These are phyloP conservation scores for Sialia sialis DNA, from an alignment of 2,113 vertebrate genomes.

Conservation along the genomic window DNA sequence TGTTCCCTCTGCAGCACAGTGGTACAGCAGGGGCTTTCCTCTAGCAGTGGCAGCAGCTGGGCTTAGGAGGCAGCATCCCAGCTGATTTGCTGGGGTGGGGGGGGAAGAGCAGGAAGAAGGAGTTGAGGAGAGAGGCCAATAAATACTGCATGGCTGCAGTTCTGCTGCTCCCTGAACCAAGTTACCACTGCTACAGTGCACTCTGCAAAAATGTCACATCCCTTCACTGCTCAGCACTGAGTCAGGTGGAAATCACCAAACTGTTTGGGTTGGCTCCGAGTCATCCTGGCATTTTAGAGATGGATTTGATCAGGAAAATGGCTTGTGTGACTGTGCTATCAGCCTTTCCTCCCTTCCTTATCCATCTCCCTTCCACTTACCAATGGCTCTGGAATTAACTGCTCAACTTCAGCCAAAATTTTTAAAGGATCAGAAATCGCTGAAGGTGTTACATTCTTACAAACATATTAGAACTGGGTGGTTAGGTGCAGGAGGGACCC, in stretches of 20 bases:
- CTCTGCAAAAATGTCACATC: background rate
- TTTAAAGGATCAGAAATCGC: background rate
- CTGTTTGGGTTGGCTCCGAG: background rate
- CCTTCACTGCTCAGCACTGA: background rate
- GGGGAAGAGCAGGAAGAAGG: background rate
- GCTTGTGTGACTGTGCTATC: background rate
- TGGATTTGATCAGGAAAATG: background rate
- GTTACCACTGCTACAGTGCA: background rate
- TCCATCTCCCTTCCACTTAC: background rate
- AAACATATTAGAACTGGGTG: accelerated
- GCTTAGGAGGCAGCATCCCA: background rate
- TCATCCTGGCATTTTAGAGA: accelerated
- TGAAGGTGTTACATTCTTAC: background rate
- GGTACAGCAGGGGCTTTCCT: background rate
- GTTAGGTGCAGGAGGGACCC: background rate
- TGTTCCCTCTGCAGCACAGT: background rate
- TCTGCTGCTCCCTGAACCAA: background rate
- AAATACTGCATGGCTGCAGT: background rate
- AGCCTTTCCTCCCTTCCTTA: background rate
- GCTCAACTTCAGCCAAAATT: background rate
- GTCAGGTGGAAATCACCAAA: accelerated
- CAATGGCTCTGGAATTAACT: background rate
- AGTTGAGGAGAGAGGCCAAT: background rate
- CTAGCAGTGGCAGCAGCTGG: background rate
- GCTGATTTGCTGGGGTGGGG: accelerated